phyloP scores from a whole-genome alignment of 1,140 invertebrate species.

The Drosophila melanogaster region DNA sequence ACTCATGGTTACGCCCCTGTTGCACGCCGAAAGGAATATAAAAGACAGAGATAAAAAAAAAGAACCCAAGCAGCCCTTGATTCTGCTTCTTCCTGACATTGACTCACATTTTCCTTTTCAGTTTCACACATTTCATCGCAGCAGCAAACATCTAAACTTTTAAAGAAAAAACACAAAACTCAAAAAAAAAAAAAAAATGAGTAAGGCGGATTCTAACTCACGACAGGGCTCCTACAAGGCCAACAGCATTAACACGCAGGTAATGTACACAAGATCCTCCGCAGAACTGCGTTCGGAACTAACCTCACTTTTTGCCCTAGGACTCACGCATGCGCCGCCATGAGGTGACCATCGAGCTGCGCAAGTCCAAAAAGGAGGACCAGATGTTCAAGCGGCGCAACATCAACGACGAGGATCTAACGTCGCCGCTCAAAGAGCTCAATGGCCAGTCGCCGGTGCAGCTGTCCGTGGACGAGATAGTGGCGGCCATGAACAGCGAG shows the following conservation, averaged over 20 bases:
- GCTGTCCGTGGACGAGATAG: slow-evolving; percentile 87
- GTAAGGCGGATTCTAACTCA: slow-evolving; percentile 61
- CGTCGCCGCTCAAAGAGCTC: slow-evolving; percentile 86
- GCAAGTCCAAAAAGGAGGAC: slow-evolving; percentile 97
- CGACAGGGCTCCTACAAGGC: slow-evolving; percentile 76
- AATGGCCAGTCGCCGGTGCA: slow-evolving; percentile 84
- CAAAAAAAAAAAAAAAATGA: slow-evolving; percentile 60
- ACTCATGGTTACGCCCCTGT: not conserved
- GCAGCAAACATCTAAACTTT: slow-evolving; percentile 11
- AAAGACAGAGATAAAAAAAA: slow-evolving; percentile 18
- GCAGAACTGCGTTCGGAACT: slow-evolving; percentile 8
- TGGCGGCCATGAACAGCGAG: slow-evolving; percentile 87
- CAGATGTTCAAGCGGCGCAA: slow-evolving; percentile 97
- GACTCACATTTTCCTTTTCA: slow-evolving; percentile 14
- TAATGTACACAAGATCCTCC: slow-evolving; percentile 20
- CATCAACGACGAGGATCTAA: slow-evolving; percentile 87
- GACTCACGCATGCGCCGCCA: slow-evolving; percentile 94
- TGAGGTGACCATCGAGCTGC: slow-evolving; percentile 94
- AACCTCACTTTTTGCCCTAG: slow-evolving; percentile 85
- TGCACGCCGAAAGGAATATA: slow-evolving; percentile 37
- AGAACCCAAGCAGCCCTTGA: slow-evolving; percentile 51
- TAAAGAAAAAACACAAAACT: slow-evolving; percentile 9
- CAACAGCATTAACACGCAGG: slow-evolving; percentile 72
- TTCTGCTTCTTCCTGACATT: slow-evolving; percentile 1
- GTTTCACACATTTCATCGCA: slow-evolving; percentile 41